Conservation (phyloP, 1,140 invertebrate species). For the Cydia amplana region DNA sequence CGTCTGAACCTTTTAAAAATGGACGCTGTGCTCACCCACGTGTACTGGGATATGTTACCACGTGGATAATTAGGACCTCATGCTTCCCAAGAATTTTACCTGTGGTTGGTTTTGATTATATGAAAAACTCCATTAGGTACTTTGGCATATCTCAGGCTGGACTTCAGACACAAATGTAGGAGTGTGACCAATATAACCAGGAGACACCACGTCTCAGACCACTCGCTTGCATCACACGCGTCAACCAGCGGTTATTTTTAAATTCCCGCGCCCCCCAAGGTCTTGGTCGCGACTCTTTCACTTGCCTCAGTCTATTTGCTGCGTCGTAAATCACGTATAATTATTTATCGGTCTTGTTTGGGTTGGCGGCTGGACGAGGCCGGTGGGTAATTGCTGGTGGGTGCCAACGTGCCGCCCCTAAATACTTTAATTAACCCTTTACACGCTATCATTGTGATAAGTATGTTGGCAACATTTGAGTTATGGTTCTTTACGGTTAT, state of each 20-base stretch:
- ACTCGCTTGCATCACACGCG: constrained; percentile 22
- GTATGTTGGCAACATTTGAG: not conserved
- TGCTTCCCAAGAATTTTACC: not conserved
- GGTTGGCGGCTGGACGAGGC: constrained; percentile 26
- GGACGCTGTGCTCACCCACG: not conserved
- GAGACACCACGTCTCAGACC: not conserved
- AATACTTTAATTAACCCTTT: not conserved
- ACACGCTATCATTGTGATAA: not conserved
- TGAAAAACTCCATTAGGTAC: not conserved
- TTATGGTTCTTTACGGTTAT: too few relatives aligned
- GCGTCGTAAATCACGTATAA: constrained; percentile 20
- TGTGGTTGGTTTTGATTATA: not conserved
- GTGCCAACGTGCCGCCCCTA: constrained; percentile 21
- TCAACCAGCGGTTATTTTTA: constrained; percentile 30
- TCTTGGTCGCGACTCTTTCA: constrained; percentile 30
- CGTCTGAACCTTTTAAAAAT: not conserved
- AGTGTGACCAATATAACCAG: constrained; percentile 1
- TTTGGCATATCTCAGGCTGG: not conserved
- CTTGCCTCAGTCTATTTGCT: constrained; percentile 31
- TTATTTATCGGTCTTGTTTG: constrained; percentile 27
- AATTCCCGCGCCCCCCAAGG: constrained; percentile 11
- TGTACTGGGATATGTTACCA: not conserved
- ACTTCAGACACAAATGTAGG: not conserved
- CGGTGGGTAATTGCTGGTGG: constrained; percentile 23
- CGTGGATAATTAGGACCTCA: not conserved